Conservation (phyloP, 2,797 vertebrate species). For the Pseudochaenichthys georgianus region DNA sequence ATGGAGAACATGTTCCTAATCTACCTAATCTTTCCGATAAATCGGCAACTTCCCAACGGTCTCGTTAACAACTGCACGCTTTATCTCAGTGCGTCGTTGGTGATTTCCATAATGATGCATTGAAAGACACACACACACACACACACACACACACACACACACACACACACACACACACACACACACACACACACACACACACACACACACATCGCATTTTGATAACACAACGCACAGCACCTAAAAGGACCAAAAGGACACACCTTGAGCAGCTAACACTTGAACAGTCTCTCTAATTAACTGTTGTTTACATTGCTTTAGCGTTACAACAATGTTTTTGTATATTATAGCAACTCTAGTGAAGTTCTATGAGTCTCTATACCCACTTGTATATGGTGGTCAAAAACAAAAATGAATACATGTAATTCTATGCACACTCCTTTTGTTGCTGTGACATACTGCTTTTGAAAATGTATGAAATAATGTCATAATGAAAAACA, state of each 20-base stretch:
- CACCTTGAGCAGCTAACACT: neutral
- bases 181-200: neutral
- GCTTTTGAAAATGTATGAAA: too few species aligned
- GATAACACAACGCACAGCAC: too few species aligned
- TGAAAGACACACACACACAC: constrained; percentile 6
- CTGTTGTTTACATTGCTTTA: neutral
- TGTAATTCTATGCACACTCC: too few species aligned
- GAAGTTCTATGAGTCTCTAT: too few species aligned
- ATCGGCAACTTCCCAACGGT: constrained; percentile 40
- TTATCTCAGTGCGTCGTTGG: constrained; percentile 16
- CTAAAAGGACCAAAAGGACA: constrained; percentile 11
- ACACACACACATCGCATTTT: neutral
- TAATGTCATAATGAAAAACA: too few species aligned
- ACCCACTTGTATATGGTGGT: too few species aligned
- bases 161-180: constrained; percentile 6
- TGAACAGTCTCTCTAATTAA: neutral
- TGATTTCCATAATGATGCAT: constrained; percentile 60
- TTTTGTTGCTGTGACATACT: too few species aligned
- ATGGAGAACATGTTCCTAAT: constrained; percentile 18
- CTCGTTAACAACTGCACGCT: neutral
- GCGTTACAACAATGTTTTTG: too few species aligned
- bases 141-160: neutral
- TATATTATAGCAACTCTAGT: too few species aligned
- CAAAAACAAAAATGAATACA: too few species aligned
- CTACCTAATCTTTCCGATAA: constrained; percentile 33